phyloP scores from a whole-genome alignment of 2,113 vertebrate species.

The Andinoacara biseriatus region DNA sequence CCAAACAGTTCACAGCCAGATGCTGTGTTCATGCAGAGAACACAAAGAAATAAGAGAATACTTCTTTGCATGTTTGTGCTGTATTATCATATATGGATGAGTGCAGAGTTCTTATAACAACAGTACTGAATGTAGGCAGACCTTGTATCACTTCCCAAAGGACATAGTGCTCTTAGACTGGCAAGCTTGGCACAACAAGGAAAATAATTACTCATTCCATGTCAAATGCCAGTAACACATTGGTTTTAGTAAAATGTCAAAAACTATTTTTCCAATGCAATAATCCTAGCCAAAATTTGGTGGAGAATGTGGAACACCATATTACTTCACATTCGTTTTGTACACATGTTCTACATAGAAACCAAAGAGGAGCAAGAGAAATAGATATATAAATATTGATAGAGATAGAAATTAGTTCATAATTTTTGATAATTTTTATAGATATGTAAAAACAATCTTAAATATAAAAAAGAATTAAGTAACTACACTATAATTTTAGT shows the following conservation, averaged over 20 bases:
- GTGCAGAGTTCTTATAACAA: neutral
- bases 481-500: too few relatives aligned
- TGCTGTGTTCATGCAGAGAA: slow-evolving; percentile 31
- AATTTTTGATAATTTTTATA: neutral
- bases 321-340: neutral
- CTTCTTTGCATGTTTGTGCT: neutral
- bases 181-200: neutral
- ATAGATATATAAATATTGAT: too few relatives aligned
- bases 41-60: slow-evolving; percentile 11
- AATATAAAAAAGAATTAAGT: too few relatives aligned
- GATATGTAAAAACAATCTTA: too few relatives aligned
- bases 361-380: too few relatives aligned
- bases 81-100: neutral
- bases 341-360: too few relatives aligned
- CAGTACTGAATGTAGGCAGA: neutral
- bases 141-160: neutral
- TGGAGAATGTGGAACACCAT: too few relatives aligned
- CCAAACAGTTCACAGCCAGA: slow-evolving; percentile 59
- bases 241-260: too few relatives aligned
- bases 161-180: neutral
- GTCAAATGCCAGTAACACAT: neutral
- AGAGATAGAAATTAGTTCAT: neutral
- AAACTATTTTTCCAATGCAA: neutral
- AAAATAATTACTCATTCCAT: neutral
- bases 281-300: too few relatives aligned